These are phyloP conservation scores for Hirtodrosophila duncani DNA, from an alignment of 2,888 invertebrate species.

Conservation along the genomic window DNA sequence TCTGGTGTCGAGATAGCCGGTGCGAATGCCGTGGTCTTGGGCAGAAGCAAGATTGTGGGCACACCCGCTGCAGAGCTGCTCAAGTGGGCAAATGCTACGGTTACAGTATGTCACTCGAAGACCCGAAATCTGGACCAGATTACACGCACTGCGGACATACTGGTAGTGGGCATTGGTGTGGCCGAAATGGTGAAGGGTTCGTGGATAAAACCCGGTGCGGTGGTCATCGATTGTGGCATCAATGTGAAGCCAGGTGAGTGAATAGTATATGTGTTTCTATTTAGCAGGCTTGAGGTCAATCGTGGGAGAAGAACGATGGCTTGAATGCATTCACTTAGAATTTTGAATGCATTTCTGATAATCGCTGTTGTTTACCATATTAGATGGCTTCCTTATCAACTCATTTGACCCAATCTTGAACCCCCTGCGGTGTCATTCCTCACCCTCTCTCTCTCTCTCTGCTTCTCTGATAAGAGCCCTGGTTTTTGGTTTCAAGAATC, in stretches of 20 bases:
- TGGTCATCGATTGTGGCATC: conserved; percentile 99
- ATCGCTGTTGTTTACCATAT: conserved; percentile 15
- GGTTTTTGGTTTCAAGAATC: conserved; percentile 13
- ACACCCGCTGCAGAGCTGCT: conserved; percentile 95
- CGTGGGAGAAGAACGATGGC: not conserved
- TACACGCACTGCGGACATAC: conserved; percentile 92
- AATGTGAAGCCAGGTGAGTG: conserved; percentile 89
- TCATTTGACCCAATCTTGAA: too few relatives aligned
- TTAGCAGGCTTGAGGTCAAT: too few relatives aligned
- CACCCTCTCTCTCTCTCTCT: not conserved
- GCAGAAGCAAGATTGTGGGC: conserved; percentile 98
- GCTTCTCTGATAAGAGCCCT: conserved; percentile 16
- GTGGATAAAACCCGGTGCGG: conserved; percentile 98
- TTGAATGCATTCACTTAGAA: not conserved
- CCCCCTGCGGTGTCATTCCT: conserved; percentile 8
- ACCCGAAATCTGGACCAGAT: conserved; percentile 89
- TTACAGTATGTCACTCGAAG: conserved; percentile 97
- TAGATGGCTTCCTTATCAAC: conserved; percentile 13
- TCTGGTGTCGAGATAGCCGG: conserved; percentile 89
- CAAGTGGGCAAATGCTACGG: conserved; percentile 98
- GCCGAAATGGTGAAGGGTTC: conserved; percentile 93
- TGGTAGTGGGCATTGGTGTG: conserved; percentile 97
- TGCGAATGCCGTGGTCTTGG: conserved; percentile 93
- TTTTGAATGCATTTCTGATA: not conserved
- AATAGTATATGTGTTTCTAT: not conserved